Conservation (phyloP, 2,888 invertebrate genomes). For the Peribatodes rhomboidaria region DNA sequence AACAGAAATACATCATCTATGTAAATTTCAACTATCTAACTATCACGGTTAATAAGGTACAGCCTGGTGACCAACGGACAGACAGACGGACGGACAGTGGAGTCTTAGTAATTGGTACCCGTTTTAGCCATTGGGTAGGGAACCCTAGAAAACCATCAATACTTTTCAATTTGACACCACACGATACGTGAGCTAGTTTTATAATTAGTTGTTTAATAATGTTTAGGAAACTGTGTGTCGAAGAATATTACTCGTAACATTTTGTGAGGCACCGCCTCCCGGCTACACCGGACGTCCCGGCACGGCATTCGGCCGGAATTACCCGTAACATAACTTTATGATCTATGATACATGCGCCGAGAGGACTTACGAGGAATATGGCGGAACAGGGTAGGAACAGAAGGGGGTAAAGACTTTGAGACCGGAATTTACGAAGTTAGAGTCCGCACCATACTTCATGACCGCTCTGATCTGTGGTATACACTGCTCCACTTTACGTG, state of each 20-base stretch:
- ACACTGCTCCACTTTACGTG: neutral
- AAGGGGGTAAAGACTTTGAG: neutral
- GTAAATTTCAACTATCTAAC: too few species aligned
- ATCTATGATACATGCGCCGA: conserved; percentile 11
- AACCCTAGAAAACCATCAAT: too few species aligned
- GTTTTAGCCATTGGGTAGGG: too few species aligned
- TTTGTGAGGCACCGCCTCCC: neutral
- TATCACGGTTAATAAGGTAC: too few species aligned
- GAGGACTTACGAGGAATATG: neutral
- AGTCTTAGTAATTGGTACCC: too few species aligned
- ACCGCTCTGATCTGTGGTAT: neutral
- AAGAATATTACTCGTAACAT: neutral
- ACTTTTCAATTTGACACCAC: too few species aligned
- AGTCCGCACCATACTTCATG: neutral
- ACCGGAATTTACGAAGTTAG: neutral
- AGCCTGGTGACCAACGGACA: too few species aligned
- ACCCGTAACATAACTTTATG: conserved; percentile 25
- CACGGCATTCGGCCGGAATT: conserved; percentile 14
- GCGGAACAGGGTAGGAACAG: neutral
- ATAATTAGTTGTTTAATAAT: neutral
- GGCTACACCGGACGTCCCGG: conserved; percentile 3
- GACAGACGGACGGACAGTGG: too few species aligned
- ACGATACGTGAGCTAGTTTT: too few species aligned
- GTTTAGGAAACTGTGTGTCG: neutral
- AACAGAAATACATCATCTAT: too few species aligned